A percentile compares a stretch with the other conserved stretches of the same genome.
phyloP scores from a whole-genome alignment of 2,113 vertebrate species.

The Hypanus sabinus region DNA sequence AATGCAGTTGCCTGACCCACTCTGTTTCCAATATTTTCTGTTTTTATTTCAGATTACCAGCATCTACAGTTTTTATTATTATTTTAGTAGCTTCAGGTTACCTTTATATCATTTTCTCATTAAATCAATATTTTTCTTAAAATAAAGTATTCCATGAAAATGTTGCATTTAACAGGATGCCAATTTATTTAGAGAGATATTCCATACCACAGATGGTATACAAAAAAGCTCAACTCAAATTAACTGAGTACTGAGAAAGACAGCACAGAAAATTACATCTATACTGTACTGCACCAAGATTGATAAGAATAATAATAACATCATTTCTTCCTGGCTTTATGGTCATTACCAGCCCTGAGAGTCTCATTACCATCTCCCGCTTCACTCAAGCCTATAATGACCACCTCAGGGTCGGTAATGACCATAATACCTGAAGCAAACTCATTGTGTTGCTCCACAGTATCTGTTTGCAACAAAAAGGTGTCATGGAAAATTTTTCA shows the following conservation, averaged over 20 bases:
- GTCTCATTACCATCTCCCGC: slow-evolving; percentile 33
- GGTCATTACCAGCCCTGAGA: slow-evolving; percentile 36
- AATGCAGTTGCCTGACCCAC: too few relatives aligned
- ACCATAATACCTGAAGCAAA: slow-evolving; percentile 35
- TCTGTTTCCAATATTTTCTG: too few relatives aligned
- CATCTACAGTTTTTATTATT: too few relatives aligned
- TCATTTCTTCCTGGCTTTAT: slow-evolving; percentile 32
- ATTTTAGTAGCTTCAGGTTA: not conserved
- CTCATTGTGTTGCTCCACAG: not conserved
- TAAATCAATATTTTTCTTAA: not conserved
- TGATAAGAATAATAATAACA: slow-evolving; percentile 37
- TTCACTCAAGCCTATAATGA: slow-evolving; percentile 35
- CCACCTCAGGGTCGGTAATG: slow-evolving; percentile 33
- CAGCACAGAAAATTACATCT: slow-evolving; percentile 22
- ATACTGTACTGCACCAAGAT: slow-evolving; percentile 21
- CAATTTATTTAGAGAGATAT: not conserved
- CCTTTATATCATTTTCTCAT: not conserved
- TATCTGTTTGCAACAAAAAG: slow-evolving; percentile 11
- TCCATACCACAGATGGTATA: not conserved
- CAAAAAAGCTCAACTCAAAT: slow-evolving; percentile 9
- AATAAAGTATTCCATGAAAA: not conserved
- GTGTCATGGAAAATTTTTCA: slow-evolving; percentile 20
- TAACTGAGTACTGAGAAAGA: slow-evolving; percentile 15
- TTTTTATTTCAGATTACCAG: too few relatives aligned
- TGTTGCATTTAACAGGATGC: not conserved